Evolutionary conservation across 1,140 invertebrate genomes (phyloP), one percentile per base, ranked within the genome.

Genomic region (Atta colombica): DNA sequence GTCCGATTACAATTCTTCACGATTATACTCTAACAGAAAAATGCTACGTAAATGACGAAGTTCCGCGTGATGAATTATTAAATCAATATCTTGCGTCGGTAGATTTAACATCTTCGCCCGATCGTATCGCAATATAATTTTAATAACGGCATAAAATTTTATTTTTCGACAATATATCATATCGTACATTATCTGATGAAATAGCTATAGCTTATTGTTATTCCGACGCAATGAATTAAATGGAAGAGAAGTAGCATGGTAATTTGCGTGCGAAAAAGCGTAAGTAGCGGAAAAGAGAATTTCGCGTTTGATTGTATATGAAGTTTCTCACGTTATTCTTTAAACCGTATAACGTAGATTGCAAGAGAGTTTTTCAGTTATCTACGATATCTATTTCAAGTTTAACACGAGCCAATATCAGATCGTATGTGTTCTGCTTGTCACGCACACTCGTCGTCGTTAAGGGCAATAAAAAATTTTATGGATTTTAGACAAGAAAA

Each of bases 271-370:
- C 55, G 55, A 35, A 21, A 81, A 69, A 25, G 21, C 45, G 51
- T 58, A 81, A 80, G 10, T 58, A 71, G 51, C 31, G 51, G 16
- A 71, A 25, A 71, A 58, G 16, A 35, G 45, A 75, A 74, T 51
- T 84, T 84, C 69, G 35, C 80, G 69, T 84, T 75, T 84, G 39
- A 75, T 84, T 75, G 80, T 75, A 84, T 84, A 84, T 69, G 49
- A 84, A 74, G 55, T 84, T 84, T 82, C 80, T 82, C 68, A 61
- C n/a, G 55, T 75, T 28, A 75, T 74, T 75, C 18, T 66, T 78
- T 21, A 28, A 72, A 58, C 55, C 25, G 14, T 82, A 77, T 72
- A 84, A 55, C 25, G 39, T 75, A 84, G 80, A 35, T n/a, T 45
- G 69, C 80, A 75, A 51, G 39, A 8, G 61, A 49, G 25, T 74